Evolutionary conservation across 2,113 vertebrate genomes (phyloP), one percentile per base, ranked within the genome.

Genomic region (Bubo blakistoni): DNA sequence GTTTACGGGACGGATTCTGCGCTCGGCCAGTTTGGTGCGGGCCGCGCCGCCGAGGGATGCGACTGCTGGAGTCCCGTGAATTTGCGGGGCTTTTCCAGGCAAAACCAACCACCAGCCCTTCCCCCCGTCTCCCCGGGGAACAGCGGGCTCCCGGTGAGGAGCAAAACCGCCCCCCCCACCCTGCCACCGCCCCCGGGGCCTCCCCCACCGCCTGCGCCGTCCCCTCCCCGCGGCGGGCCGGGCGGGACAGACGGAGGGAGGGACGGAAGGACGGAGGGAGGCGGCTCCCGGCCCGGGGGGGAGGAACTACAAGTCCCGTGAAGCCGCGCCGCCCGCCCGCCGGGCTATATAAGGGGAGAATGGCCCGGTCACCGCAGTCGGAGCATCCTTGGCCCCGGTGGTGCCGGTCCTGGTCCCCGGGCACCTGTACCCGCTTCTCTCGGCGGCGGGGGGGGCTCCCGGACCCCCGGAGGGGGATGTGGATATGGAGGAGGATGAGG

Each of bases 241-340:
- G 34, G 44, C 6, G 18, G 32, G 63, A 18, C 29, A 15, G 66
- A 30, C 22, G 7, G 65, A 67, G 27, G 72, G 72, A 46, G 36
- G 59, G 70, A 72, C 14, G 47, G 11, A 27, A 2, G 24, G 62
- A 18, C 19, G 54, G 21, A 25, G 13, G 38, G 90, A 74, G 95
- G 93, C 2, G 93, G 93, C 42, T 83, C 88, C 36, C 19, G 38
- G 59, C 36, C 40, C 2, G 54, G 42, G 69, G 72, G 82, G 94
- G 96, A 85, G 96, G 96, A 96, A 96, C 96, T 96, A 96, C 96
- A 96, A 96, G 46, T 94, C 94, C 96, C 96, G 92, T 66, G 94
- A 69, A 94, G 94, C 96, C 63, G 90, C 83, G 11, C 27, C 87
- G 94, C 83, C 93, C 80, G 86, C 95, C 85, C 93, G 81, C 67